Base-by-base conservation (phyloP, 2,797 vertebrate species). In the Clarias fuscus region DNA sequence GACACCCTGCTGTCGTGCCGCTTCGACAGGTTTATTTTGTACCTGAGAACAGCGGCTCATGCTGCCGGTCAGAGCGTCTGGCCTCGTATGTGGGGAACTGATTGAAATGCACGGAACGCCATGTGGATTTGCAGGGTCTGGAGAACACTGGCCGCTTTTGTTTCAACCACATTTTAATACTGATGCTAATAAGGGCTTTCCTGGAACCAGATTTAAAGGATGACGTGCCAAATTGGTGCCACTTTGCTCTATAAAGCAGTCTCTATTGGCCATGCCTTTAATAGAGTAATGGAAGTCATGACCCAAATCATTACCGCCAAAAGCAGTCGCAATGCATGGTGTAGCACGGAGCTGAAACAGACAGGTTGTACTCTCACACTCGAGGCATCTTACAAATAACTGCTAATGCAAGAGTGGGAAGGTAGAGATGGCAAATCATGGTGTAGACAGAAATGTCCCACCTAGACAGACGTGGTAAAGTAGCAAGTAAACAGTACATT, bases 71-170 rank as follows among this genome's bases (percentile, higher is more conserved):
- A 90, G 89, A 90, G 88, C 90, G 88, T 80, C 84, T 72, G 91
- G 92, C 89, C 89, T 91, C 89, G 91, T 85, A 87, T 68, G 89
- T 92, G 90, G 84, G 78, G 83, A 91, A 87, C 92, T 92, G 89
- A 95, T 96, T 95, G 90, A 95, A 92, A 96, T 95, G 93, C 95
- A 91, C 89, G 89, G 90, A 90, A 89, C 79, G 91, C 81, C 89
- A 0, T 1, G 40, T 84, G 85, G 90, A 91, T 92, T 93, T 94
- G 87, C 92, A 88, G 90, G 88, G 90, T 90, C 91, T 72, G 91
- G 89, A 75, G 92, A 94, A 94, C 92, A 93, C 93, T 95, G 91
- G 91, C 91, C 90, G 91, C 89, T 92, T 91, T 92, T 95, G 88
- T 92, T 85, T 89, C 88, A 58, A 84, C 87, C 88, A 85, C 88